Evolutionary conservation across 1,140 invertebrate genomes (phyloP), one percentile per base, ranked within the genome.

Genomic region (Drosophila guanche): DNA sequence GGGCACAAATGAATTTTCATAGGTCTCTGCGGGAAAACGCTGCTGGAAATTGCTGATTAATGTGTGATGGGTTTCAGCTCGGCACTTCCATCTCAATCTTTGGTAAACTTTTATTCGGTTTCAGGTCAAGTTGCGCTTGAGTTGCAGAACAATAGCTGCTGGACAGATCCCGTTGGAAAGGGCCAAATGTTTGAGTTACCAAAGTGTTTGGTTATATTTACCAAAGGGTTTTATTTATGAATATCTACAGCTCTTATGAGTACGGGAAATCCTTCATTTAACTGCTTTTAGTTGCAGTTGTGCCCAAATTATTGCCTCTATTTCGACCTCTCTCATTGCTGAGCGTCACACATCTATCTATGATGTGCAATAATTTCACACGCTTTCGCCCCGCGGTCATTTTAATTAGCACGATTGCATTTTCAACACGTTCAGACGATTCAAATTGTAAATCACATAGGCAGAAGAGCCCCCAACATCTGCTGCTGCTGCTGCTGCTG

Each of bases 381-480:
- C 83, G 83, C 74, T 62, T 78, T 68, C 33, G 74, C 75, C 70
- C 65, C 78, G 83, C 83, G 83, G 83, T 88, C 78, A 74, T 68
- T 88, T 83, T 89, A 88, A 88, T 88, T 88, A 89, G 71, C 83
- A 69, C 74, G 83, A 86, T 83, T 88, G 83, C 78, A 86, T 88
- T 83, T 85, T 78, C 74, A 75, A 83, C 83, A 86, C 83, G 83
- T 86, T 60, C 51, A 66, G 58, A 71, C 78, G 77, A 81, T 88
- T 88, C 75, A 50, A 70, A 81, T 68, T 68, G 83, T 88, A 86
- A 86, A 80, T 85, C 81, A 86, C 63, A 80, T 80, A 67, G 72
- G 59, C 76, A 45, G 57, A 20, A 20, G 1, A 20, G 16, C 16
- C 56, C 52, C 76, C 67, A 73, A 59, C 63, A 83, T 84, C 53